Conservation (phyloP, 2,113 vertebrate species). For the Baryphthengus martii region DNA sequence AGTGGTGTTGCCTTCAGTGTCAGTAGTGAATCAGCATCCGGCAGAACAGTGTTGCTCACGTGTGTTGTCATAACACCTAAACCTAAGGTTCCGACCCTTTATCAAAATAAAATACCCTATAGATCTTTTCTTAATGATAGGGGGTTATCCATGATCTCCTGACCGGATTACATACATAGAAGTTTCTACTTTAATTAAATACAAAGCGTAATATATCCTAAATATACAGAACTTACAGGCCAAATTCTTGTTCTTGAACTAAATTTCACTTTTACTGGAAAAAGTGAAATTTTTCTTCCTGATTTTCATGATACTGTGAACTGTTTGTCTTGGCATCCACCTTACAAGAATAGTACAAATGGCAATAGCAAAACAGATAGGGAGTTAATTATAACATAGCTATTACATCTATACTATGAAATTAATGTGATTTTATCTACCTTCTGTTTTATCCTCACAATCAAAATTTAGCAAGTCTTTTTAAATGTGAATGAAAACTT, state of each 20-base stretch:
- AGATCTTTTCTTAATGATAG: background rate
- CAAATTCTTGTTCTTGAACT: background rate
- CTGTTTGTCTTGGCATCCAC: background rate
- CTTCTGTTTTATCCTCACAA: background rate
- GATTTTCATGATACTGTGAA: background rate
- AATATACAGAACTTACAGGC: background rate
- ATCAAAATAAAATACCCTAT: background rate
- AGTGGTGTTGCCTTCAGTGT: background rate
- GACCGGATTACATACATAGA: background rate
- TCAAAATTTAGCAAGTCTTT: background rate
- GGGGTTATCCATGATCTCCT: background rate
- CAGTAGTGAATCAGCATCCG: background rate
- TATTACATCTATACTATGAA: background rate
- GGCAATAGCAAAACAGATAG: background rate
- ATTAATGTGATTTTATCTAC: background rate
- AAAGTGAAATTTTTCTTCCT: background rate
- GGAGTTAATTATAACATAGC: background rate
- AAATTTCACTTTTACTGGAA: background rate
- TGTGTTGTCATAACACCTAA: background rate
- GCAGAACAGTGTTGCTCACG: background rate
- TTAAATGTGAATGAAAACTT: background rate
- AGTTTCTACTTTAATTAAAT: background rate
- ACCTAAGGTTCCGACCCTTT: background rate
- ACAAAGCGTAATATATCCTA: background rate
- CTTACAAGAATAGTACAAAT: background rate